phyloP scores from a whole-genome alignment of 2,797 vertebrate species.

The Mormyrops boulengeri region DNA sequence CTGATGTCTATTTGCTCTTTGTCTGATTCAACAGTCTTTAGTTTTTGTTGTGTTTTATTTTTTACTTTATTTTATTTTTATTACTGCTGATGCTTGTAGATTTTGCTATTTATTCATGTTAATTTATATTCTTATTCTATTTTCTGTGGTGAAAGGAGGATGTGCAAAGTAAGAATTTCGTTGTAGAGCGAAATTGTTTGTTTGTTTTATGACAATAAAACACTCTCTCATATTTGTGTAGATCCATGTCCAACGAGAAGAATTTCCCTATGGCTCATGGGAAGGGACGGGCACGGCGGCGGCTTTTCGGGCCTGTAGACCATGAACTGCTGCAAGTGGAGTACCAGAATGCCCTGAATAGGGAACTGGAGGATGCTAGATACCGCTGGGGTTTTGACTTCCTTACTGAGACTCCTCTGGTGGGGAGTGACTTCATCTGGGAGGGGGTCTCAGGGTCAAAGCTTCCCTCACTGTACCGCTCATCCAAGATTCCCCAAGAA shows the following conservation, averaged over 20 bases:
- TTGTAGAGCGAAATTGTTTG: neutral
- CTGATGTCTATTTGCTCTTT: neutral
- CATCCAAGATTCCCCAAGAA: conserved; percentile 19
- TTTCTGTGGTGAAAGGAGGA: neutral
- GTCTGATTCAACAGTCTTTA: neutral
- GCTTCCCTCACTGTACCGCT: conserved; percentile 58
- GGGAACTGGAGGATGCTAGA: conserved; percentile 68
- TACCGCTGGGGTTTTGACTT: conserved; percentile 86
- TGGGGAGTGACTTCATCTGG: conserved; percentile 73
- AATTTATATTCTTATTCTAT: neutral
- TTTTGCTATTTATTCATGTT: neutral
- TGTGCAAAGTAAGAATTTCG: neutral
- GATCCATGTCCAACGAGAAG: conserved; percentile 56
- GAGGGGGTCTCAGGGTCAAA: conserved; percentile 57
- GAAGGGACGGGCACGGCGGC: conserved; percentile 58
- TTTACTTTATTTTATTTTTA: neutral
- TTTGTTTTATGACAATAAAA: neutral
- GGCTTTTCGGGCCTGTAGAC: conserved; percentile 82
- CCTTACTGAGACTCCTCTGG: conserved; percentile 67
- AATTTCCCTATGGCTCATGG: conserved; percentile 31
- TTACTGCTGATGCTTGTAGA: neutral
- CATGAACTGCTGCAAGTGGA: conserved; percentile 67
- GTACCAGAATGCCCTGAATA: conserved; percentile 49
- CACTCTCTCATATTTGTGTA: neutral
- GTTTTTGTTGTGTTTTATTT: neutral